These are phyloP conservation scores for Oncorhynchus kisutch DNA, from an alignment of 2,113 vertebrate genomes.

Conservation along the genomic window DNA sequence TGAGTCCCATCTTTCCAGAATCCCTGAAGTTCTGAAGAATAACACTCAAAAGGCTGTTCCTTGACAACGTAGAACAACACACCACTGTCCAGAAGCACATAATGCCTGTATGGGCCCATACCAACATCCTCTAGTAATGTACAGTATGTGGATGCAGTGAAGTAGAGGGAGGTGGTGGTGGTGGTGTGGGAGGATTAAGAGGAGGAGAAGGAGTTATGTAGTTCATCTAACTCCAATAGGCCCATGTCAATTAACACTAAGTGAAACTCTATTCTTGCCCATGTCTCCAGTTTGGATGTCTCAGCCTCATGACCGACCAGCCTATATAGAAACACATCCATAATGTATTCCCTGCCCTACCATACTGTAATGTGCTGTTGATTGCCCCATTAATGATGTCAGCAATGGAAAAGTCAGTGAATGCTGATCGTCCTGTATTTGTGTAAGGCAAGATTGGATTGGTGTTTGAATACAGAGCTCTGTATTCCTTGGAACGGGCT, in stretches of 20 bases:
- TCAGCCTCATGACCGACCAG: not conserved
- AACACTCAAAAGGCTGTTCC: no score
- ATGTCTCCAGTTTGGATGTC: not conserved
- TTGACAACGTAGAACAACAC: no score
- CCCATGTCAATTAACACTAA: not conserved
- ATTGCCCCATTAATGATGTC: constrained; percentile 12
- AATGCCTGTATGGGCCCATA: no score
- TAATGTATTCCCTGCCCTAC: not conserved
- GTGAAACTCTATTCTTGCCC: not conserved
- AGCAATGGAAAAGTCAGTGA: not conserved
- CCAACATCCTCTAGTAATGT: no score
- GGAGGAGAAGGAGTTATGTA: not conserved
- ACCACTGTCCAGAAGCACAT: no score
- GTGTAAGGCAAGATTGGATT: constrained; percentile 3
- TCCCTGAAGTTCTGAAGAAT: no score
- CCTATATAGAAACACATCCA: not conserved
- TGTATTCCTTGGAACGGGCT: constrained; percentile 25
- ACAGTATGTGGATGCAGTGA: no score
- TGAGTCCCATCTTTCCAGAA: no score
- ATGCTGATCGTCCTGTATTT: constrained; percentile 9
- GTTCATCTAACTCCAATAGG: not conserved
- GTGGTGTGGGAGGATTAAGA: not conserved
- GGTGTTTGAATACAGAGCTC: constrained; percentile 15
- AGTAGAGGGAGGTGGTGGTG: no score
- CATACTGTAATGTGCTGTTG: not conserved